phyloP scores from a whole-genome alignment of 2,113 vertebrate species.

The Tiliqua scincoides region DNA sequence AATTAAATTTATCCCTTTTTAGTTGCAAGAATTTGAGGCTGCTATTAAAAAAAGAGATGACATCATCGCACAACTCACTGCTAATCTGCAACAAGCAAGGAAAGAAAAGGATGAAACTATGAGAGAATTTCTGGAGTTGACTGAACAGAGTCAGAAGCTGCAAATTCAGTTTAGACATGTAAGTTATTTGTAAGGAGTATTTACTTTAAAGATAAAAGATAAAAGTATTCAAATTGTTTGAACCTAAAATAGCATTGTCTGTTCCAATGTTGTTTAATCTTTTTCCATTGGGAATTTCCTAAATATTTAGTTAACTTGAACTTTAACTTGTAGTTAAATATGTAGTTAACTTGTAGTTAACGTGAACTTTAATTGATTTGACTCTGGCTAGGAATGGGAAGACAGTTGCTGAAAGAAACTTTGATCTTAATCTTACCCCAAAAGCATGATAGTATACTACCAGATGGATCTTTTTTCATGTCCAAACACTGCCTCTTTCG shows the following conservation, averaged over 20 bases:
- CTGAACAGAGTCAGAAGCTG: conserved; percentile 94
- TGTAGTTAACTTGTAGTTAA: too few species aligned
- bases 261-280: not conserved
- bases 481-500: not conserved
- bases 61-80: conserved; percentile 95
- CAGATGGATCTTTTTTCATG: not conserved
- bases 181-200: conserved; percentile 44
- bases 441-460: not conserved
- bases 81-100: conserved; percentile 94
- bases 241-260: not conserved
- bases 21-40: conserved; percentile 97
- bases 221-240: not conserved
- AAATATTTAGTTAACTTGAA: too few species aligned
- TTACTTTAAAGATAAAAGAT: not conserved
- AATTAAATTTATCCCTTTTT: conserved; percentile 34
- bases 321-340: too few species aligned
- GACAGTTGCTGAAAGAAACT: not conserved
- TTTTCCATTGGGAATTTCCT: not conserved
- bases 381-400: too few species aligned
- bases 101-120: conserved; percentile 94
- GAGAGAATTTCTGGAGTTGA: conserved; percentile 93
- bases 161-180: conserved; percentile 98
- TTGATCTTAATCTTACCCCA: not conserved
- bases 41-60: conserved; percentile 95
- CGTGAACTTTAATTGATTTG: too few species aligned